Conservation (phyloP, 2,888 invertebrate genomes). For the Torymus texanus region DNA sequence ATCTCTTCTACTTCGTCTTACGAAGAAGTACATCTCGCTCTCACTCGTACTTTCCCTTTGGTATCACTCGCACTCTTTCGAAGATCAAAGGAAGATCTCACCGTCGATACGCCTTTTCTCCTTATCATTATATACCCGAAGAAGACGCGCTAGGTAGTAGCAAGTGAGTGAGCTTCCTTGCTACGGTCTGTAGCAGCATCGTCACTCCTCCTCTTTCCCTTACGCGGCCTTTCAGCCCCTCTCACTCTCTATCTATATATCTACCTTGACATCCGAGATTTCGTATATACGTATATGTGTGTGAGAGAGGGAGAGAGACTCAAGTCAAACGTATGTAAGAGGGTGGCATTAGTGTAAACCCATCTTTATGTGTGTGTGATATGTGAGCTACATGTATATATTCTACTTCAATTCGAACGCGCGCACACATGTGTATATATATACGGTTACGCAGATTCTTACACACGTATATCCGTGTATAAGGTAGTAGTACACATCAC, state of each 20-base stretch:
- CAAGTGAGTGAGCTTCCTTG: background rate
- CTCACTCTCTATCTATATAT: background rate
- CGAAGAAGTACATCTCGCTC: background rate
- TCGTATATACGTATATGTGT: too few relatives aligned
- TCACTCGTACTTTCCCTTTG: background rate
- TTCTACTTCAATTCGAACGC: background rate
- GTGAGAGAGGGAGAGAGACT: too few relatives aligned
- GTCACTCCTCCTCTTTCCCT: background rate
- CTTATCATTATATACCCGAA: slow-evolving; percentile 18
- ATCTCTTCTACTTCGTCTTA: background rate
- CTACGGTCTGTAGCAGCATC: background rate
- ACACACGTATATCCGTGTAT: too few relatives aligned
- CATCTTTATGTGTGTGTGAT: too few relatives aligned
- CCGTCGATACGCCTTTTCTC: slow-evolving; percentile 31
- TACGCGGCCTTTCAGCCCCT: background rate
- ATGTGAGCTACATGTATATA: too few relatives aligned
- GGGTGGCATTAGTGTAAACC: too few relatives aligned
- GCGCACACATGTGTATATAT: background rate
- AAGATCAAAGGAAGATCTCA: slow-evolving; percentile 33
- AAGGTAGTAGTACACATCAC: too few relatives aligned
- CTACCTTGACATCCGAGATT: too few relatives aligned
- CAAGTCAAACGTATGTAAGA: too few relatives aligned
- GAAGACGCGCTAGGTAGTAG: background rate
- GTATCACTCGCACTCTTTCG: background rate
- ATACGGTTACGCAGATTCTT: background rate